Evolutionary conservation across 2,888 invertebrate species (phyloP), one percentile per base, ranked within the genome.

Genomic region (Monoplex corrugatus): DNA sequence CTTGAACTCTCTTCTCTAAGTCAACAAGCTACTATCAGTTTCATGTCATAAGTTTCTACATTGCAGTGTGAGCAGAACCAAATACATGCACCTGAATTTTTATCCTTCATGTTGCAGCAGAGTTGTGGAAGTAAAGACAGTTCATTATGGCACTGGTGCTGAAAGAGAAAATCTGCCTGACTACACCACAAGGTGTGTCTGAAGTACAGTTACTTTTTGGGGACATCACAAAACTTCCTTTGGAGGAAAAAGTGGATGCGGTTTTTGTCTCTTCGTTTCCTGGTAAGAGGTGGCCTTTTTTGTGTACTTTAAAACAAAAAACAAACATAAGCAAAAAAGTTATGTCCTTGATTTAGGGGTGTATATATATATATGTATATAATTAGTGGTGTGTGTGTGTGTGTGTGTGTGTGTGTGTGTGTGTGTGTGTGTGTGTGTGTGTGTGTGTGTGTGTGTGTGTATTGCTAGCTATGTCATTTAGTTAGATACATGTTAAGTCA

Each of bases 201-300:
- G 92, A 94, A 89, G 94, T 96, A 43, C 94, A 95, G 90, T 92
- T 96, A 6, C 90, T 94, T 68, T 92, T 93, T 87, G 95, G 95
- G 8, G 95, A 95, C 91, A 95, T 96, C 80, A 95, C 95, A 2
- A 88, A 89, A 44, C 92, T 95, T 10, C 92, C 94, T n/a, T 8
- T 91, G 10, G 92, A 93, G 43, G 94, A 95, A 16, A 94, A 93
- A 91, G 94, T 95, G 43, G 95, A 95, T 87, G 89, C 95, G 19
- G 84, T 95, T 75, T 94, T 95, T 92, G 93, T 95, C 5, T 95
- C 95, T 8, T 95, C 95, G 38, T 95, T 95, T 90, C 93, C 93
- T 89, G 94, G 95, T 95, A 92, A 88, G 43, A 43, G 10, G 90
- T 87, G 8, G 13, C 28, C 13, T n/a, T 44, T 28, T 19, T 43